Evolutionary conservation across 2,888 invertebrate genomes (phyloP).

Genomic region (Leptura quadrifasciata): DNA sequence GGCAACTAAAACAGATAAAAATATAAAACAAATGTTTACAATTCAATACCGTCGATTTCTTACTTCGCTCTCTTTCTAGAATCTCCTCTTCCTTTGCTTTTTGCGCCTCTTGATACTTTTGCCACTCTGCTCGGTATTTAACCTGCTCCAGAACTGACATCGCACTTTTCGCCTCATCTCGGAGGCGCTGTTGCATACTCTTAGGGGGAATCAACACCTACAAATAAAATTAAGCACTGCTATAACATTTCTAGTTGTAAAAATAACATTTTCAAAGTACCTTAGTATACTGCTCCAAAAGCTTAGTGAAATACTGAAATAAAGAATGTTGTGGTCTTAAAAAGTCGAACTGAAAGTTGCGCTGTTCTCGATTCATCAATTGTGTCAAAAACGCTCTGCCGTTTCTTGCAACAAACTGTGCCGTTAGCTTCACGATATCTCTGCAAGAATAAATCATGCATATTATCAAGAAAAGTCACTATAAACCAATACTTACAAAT

Average conservation of each 20-base stretch:
- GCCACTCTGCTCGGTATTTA: slow-evolving; percentile 97
- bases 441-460: slow-evolving; percentile 72
- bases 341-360: slow-evolving; percentile 99
- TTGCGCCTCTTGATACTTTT: slow-evolving; percentile 94
- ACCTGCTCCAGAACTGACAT: slow-evolving; percentile 89
- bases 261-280: slow-evolving; percentile 70
- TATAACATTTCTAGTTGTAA: slow-evolving; percentile 12
- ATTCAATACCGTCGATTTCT: slow-evolving; percentile 39
- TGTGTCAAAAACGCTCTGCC: slow-evolving; percentile 98
- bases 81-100: slow-evolving; percentile 96
- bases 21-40: background rate
- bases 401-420: slow-evolving; percentile 99
- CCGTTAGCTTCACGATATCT: slow-evolving; percentile 98
- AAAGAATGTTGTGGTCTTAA: slow-evolving; percentile 98
- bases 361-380: slow-evolving; percentile 97
- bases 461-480: background rate
- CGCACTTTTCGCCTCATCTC: slow-evolving; percentile 84
- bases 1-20: slow-evolving; percentile 76
- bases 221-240: slow-evolving; percentile 41
- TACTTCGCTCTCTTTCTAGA: slow-evolving; percentile 92
- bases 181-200: slow-evolving; percentile 86
- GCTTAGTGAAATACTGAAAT: slow-evolving; percentile 98
- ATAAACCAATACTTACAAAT: slow-evolving; percentile 80
- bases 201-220: slow-evolving; percentile 94
- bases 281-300: slow-evolving; percentile 99